Evolutionary conservation across 2,888 invertebrate genomes (phyloP), one percentile per base, ranked within the genome.

Genomic region (Protophormia terraenovae): DNA sequence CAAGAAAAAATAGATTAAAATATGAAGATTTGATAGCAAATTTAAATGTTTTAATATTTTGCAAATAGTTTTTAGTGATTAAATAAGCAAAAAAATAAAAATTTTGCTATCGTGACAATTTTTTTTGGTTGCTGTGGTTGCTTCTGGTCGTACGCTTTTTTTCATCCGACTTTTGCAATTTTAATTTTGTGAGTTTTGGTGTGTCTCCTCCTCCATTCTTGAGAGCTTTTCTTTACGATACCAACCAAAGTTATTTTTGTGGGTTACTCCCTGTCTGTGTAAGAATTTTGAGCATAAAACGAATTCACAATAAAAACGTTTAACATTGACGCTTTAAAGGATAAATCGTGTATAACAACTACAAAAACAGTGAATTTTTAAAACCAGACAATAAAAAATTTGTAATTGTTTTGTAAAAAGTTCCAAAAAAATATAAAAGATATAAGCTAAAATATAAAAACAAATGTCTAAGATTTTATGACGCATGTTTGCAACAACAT

Each of bases 401-500:
- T 10, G 2, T 35, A 66, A 19, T 6, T 27, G 55, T 45, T 27
- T 58, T 27, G 24, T 32, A 19, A 27, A 41, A 7, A 3, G n/a
- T 5, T 29, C 22, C 2, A n/a, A 41, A 50, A 22, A 77, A 67
- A 14, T 72, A 77, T 1, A 38, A 41, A 67, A 67, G 53, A 8
- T 16, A 2, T 3, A 45, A 67, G 24, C 32, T 72, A 53, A 60
- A 67, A 50, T 22, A 27, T 19, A 16, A n/a, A n/a, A 38, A 19
- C 58, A 22, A 35, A 72, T 80, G 62, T 29, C 64, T 38, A 22
- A 71, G 38, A 38, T 64, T 69, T 76, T 77, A 73, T 73, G 72
- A 86, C 83, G 71, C 86, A 86, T 83, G 71, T 80, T 69, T 60
- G 35, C n/a, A 73, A 78, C 66, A 86, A 83, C 86, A 83, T 86